phyloP scores from a whole-genome alignment of 2,113 vertebrate species.

The Hyperopisus bebe region DNA sequence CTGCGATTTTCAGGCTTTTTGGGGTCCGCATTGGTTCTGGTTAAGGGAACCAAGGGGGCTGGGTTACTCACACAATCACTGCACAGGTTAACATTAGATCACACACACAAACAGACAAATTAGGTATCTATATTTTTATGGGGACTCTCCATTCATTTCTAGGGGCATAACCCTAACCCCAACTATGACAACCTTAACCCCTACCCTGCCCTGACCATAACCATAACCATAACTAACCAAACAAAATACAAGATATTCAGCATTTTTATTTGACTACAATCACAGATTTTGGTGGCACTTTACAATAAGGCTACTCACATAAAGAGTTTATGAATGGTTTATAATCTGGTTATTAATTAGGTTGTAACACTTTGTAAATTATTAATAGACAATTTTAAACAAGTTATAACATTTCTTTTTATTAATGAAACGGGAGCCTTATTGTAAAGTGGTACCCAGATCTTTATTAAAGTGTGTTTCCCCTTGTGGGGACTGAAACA shows the following conservation, averaged over 20 bases:
- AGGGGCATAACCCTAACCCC: background rate
- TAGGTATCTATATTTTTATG: background rate
- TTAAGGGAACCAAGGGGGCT: slow-evolving; percentile 27
- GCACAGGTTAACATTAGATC: background rate
- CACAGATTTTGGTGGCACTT: background rate
- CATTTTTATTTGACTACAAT: background rate
- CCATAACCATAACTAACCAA: background rate
- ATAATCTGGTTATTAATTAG: too few relatives aligned
- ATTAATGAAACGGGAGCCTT: too few relatives aligned
- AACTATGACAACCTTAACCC: background rate
- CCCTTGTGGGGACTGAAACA: background rate
- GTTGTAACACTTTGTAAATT: too few relatives aligned
- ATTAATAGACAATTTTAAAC: too few relatives aligned
- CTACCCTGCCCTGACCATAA: background rate
- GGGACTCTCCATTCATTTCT: background rate
- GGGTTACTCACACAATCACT: background rate
- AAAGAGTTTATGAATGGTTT: too few relatives aligned
- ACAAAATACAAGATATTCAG: background rate
- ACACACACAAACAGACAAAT: background rate
- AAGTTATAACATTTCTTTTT: too few relatives aligned
- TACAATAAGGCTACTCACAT: too few relatives aligned
- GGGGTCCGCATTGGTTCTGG: slow-evolving; percentile 97
- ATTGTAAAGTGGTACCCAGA: background rate
- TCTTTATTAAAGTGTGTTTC: background rate
- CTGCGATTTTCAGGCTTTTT: slow-evolving; percentile 88